Base-by-base conservation (phyloP, 2,888 invertebrate genomes). In the Cecidostiba fungosa region DNA sequence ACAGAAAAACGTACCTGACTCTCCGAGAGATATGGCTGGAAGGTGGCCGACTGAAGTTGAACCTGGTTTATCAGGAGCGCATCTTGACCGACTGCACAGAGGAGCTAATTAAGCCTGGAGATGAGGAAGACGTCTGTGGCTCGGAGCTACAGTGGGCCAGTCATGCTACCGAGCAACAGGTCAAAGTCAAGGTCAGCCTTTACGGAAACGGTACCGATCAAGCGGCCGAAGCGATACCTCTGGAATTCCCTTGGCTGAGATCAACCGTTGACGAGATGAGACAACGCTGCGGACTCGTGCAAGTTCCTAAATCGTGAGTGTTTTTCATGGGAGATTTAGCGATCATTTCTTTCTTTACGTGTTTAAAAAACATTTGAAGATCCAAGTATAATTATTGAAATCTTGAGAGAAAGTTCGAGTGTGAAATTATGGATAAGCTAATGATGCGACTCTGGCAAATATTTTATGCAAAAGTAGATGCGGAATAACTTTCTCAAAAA, bases 21-120 rank as follows among this genome's bases (percentile, higher is more conserved):
- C 88, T 93, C 88, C 89, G 92, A 62, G 91, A 93, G 87, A 87
- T 92, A 70, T 91, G 91, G 90, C 87, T 91, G 54, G 87, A 89
- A 66, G 88, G 89, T 72, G 87, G 87, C 39, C 83, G 87, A 47
- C 89, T 90, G 81, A 92, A 90, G 87, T 89, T 93, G 84, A 91
- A 91, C 78, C 86, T 93, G 86, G 90, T 92, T 83, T 92, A 92
- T 89, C 90, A 92, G 87, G 91, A 82, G 59, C 80, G 70, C 59
- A 76, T 54, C 76, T 86, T 92, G 87, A 91, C 90, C 86, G 91
- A 92, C 87, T 93, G 93, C 88, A 84, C 87, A 43, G 91, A 91
- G 88, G 89, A 90, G 82, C n/a, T 23, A 36, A 84, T 69, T 32
- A 43, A 70, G n/a, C n/a, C 66, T 19, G 73, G n/a, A 50, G 14